These are phyloP conservation scores for Phania funesta DNA, from an alignment of 2,888 invertebrate species.

Conservation along the genomic window DNA sequence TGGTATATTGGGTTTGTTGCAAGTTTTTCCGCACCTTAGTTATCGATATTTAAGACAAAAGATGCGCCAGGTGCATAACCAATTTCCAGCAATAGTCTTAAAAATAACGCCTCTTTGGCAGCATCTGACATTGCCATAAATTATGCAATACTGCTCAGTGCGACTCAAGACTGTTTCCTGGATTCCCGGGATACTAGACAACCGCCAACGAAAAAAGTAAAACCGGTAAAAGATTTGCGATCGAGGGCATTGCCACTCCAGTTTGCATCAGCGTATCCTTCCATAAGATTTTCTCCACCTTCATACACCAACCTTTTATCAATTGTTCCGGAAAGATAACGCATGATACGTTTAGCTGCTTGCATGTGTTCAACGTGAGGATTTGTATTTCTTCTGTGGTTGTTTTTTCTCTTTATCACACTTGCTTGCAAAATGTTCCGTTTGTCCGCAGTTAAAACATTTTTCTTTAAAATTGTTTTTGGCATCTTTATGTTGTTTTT, in stretches of 20 bases:
- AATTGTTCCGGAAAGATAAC: conserved; percentile 29
- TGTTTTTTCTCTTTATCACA: conserved; percentile 16
- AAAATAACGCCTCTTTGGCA: no score
- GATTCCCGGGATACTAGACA: conserved; percentile 24
- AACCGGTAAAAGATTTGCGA: conserved; percentile 7
- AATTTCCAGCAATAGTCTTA: background rate
- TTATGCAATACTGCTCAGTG: no score
- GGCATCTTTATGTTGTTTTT: background rate
- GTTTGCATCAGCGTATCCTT: conserved; percentile 52
- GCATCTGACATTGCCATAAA: no score
- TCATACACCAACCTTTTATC: background rate
- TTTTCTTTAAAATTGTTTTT: conserved; percentile 5
- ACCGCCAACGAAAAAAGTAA: conserved; percentile 3
- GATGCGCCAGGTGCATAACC: background rate
- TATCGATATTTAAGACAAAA: conserved; percentile 2
- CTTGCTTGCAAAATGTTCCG: conserved; percentile 22
- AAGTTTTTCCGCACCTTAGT: conserved; percentile 6
- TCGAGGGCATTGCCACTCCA: conserved; percentile 27
- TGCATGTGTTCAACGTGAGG: conserved; percentile 61
- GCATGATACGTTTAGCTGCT: no score
- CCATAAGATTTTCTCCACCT: background rate
- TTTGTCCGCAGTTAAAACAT: conserved; percentile 13
- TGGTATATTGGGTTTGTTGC: no score
- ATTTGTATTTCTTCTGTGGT: conserved; percentile 52
- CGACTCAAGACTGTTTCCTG: conserved; percentile 22